Conservation (phyloP, 2,888 invertebrate species). For the Sclerodermus sp. region DNA sequence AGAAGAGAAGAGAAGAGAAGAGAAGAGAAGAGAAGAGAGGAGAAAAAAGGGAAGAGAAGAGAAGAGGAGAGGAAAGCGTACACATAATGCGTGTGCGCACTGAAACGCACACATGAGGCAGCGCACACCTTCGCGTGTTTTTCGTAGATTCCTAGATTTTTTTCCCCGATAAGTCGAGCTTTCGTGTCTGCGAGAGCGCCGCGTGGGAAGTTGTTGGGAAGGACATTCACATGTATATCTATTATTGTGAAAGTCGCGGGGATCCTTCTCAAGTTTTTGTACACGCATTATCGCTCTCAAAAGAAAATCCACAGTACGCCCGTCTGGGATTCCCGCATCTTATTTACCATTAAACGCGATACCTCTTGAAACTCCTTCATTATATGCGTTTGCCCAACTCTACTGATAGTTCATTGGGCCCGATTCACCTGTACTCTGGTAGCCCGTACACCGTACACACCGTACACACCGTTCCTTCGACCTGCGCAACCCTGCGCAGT, state of each 20-base stretch:
- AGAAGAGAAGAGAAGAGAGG: background rate
- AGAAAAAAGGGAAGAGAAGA: background rate
- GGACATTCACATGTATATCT: slow-evolving; percentile 35
- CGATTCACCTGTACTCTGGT: no score
- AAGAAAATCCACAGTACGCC: no score
- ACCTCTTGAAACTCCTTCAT: no score
- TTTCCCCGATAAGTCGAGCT: slow-evolving; percentile 23
- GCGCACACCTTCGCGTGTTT: slow-evolving; percentile 10
- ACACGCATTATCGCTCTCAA: background rate
- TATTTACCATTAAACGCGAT: background rate
- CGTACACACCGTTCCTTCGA: no score
- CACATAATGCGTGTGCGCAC: background rate
- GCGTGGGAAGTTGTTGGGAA: slow-evolving; percentile 43
- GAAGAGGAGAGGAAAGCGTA: no score
- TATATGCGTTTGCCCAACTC: no score
- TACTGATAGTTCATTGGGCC: no score
- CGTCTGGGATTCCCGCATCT: no score
- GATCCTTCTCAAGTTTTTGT: background rate
- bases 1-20: no score
- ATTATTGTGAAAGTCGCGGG: background rate
- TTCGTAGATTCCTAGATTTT: slow-evolving; percentile 25
- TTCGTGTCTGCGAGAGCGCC: slow-evolving; percentile 17
- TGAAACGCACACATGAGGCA: background rate
- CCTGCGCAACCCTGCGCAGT: no score
- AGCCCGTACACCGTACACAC: no score